These are phyloP conservation scores for Spisula subtruncata DNA, from an alignment of 2,888 invertebrate species.

Conservation along the genomic window DNA sequence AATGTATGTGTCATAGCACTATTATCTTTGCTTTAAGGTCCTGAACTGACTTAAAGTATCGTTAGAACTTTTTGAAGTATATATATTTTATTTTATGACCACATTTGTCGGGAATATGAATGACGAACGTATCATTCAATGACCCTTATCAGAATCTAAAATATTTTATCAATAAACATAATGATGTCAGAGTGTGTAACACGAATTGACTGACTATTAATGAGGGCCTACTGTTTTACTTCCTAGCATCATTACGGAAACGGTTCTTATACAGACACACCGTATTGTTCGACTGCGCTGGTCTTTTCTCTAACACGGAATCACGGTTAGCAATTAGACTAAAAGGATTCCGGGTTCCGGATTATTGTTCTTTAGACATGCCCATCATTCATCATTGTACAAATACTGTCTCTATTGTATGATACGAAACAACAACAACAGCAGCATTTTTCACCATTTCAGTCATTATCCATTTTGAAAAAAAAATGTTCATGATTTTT, in stretches of 20 bases:
- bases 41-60: too few species aligned
- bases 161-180: background rate
- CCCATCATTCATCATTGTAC: slow-evolving; percentile 46
- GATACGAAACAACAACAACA: slow-evolving; percentile 13
- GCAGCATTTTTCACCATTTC: slow-evolving; percentile 41
- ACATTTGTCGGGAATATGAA: too few species aligned
- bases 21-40: too few species aligned
- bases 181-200: background rate
- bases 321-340: slow-evolving; percentile 24
- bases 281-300: background rate
- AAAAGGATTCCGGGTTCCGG: slow-evolving; percentile 28
- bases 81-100: too few species aligned
- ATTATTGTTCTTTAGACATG: slow-evolving; percentile 36
- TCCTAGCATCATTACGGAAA: background rate
- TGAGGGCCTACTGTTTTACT: background rate
- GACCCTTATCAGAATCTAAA: too few species aligned
- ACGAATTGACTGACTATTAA: background rate
- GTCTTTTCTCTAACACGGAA: background rate
- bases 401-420: slow-evolving; percentile 5
- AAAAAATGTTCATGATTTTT: slow-evolving; percentile 10
- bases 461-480: slow-evolving; percentile 37
- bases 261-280: background rate
- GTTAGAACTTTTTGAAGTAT: too few species aligned
- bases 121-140: too few species aligned
- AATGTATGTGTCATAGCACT: too few species aligned